Evolutionary conservation across 2,888 invertebrate genomes (phyloP).

Genomic region (Auanema sp.): DNA sequence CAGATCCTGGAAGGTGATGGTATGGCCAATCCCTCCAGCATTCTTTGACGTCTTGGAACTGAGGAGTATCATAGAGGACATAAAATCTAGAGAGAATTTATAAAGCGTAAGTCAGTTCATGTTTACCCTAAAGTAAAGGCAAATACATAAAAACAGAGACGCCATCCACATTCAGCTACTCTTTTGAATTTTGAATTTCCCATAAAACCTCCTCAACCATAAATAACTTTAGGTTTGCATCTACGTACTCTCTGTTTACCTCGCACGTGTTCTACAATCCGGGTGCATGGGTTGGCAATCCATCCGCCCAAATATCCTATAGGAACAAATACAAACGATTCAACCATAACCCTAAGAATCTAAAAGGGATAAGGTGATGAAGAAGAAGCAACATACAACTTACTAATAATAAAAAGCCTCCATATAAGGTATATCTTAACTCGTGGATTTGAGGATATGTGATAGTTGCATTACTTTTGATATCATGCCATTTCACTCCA

Average conservation of each 20-base stretch:
- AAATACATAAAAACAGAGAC: conserved; percentile 50
- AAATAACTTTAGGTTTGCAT: not conserved
- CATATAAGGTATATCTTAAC: conserved; percentile 41
- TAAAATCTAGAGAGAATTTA: conserved; percentile 24
- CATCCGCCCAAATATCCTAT: conserved; percentile 48
- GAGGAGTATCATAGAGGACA: conserved; percentile 51
- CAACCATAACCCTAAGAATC: conserved; percentile 44
- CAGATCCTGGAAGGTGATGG: conserved; percentile 76
- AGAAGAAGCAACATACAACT: conserved; percentile 11
- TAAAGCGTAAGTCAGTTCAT: not conserved
- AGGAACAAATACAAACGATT: conserved; percentile 50
- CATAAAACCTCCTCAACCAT: conserved; percentile 29
- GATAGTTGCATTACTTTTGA: conserved; percentile 38
- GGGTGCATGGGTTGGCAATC: conserved; percentile 24
- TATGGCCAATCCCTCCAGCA: conserved; percentile 60
- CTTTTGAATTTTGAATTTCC: conserved; percentile 55
- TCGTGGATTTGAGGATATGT: conserved; percentile 47
- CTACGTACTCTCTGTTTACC: not conserved
- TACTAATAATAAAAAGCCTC: conserved; percentile 36
- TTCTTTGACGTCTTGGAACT: conserved; percentile 51
- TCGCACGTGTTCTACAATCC: conserved; percentile 18
- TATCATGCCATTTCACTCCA: conserved; percentile 51
- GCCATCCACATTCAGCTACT: conserved; percentile 61
- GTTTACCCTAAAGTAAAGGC: conserved; percentile 48
- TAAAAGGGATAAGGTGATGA: conserved; percentile 9